Evolutionary conservation across 2,797 vertebrate species (phyloP).

Genomic region (Sternotherus odoratus): DNA sequence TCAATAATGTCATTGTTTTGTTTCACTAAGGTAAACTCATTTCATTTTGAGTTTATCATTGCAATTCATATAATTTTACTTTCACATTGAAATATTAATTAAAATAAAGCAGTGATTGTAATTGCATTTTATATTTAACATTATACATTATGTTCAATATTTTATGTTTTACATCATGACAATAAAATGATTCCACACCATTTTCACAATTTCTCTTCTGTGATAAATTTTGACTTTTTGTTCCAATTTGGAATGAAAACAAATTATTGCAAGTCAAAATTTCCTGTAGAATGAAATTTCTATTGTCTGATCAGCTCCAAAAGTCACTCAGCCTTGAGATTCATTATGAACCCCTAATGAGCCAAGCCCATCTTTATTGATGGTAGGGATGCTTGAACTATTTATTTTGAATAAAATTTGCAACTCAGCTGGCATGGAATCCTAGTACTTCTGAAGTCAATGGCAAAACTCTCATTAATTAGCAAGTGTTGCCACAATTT

Average conservation of each 20-base stretch:
- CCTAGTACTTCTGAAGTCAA: neutral
- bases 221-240: neutral
- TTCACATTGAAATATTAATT: neutral
- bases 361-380: neutral
- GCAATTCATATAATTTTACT: rapidly evolving
- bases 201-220: neutral
- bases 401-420: neutral
- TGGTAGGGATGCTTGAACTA: neutral
- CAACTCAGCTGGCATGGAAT: neutral
- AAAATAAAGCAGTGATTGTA: neutral
- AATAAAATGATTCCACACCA: neutral
- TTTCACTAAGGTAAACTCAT: neutral
- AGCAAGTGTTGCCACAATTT: neutral
- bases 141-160: neutral
- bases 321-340: neutral
- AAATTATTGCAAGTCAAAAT: neutral
- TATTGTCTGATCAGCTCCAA: neutral
- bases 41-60: rapidly evolving
- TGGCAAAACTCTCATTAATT: neutral
- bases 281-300: neutral
- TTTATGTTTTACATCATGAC: neutral
- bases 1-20: neutral
- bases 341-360: neutral
- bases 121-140: rapidly evolving
- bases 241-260: neutral